Evolutionary conservation across 2,888 invertebrate species (phyloP).

Genomic region (Noctua pronuba): DNA sequence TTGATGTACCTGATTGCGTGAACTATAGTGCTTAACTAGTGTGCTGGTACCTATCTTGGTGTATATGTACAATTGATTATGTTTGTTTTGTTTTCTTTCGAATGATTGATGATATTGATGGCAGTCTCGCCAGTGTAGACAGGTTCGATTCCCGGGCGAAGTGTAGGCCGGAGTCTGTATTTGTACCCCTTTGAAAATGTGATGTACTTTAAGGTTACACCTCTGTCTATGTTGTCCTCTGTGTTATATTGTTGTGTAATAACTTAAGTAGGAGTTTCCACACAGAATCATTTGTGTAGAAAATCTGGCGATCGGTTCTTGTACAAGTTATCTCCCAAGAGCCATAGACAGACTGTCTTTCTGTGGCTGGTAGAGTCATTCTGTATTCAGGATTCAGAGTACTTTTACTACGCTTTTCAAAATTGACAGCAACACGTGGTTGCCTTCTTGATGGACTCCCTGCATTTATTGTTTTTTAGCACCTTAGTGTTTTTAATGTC

Average conservation of each 20-base stretch:
- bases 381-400: background rate
- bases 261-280: background rate
- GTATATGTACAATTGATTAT: background rate
- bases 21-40: background rate
- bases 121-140: background rate
- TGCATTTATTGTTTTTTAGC: background rate
- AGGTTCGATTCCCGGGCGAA: background rate
- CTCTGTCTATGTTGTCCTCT: background rate
- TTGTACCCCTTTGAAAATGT: background rate
- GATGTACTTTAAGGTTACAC: background rate
- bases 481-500: background rate
- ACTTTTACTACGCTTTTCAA: background rate
- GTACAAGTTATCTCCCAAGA: background rate
- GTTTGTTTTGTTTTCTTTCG: constrained; percentile 1
- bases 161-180: background rate
- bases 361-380: background rate
- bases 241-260: too few relatives aligned
- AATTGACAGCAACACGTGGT: background rate
- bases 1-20: background rate
- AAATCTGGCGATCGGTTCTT: background rate
- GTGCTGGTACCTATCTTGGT: background rate
- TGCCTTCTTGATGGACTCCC: background rate
- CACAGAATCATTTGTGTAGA: background rate
- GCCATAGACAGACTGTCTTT: background rate
- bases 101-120: constrained; percentile 1